phyloP scores from a whole-genome alignment of 2,888 invertebrate genomes.

The Apamea epomidion region DNA sequence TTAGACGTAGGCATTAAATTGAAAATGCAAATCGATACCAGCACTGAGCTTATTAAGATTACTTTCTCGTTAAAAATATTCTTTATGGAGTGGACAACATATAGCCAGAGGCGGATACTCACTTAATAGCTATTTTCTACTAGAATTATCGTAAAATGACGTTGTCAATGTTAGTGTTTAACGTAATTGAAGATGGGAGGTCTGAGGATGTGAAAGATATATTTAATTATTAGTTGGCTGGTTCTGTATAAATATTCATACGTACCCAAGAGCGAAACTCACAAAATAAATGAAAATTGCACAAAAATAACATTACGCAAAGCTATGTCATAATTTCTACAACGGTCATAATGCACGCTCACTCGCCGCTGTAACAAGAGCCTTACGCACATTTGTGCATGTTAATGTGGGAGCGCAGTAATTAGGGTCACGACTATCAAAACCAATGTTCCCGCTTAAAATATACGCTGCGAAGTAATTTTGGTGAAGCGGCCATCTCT shows the following conservation, averaged over 20 bases:
- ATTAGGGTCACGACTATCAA: conserved; percentile 61
- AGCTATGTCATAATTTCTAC: conserved; percentile 28
- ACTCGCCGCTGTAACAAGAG: conserved; percentile 36
- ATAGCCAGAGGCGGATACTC: conserved; percentile 76
- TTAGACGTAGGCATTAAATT: conserved; percentile 66
- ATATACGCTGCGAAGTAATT: conserved; percentile 47
- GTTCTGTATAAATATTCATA: conserved; percentile 8
- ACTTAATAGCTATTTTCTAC: conserved; percentile 78
- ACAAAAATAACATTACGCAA: conserved; percentile 19
- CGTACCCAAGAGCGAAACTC: neutral
- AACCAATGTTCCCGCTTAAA: conserved; percentile 51
- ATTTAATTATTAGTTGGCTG: conserved; percentile 17
- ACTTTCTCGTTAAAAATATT: conserved; percentile 76
- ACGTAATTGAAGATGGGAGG: conserved; percentile 74
- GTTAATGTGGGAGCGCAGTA: conserved; percentile 50
- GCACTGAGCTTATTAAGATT: conserved; percentile 73
- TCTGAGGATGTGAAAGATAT: conserved; percentile 49
- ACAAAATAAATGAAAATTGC: conserved; percentile 15
- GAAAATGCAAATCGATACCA: conserved; percentile 75
- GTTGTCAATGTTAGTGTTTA: conserved; percentile 70
- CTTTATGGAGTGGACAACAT: conserved; percentile 72
- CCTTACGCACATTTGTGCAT: conserved; percentile 44
- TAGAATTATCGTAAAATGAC: conserved; percentile 81
- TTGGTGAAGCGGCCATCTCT: conserved; percentile 16
- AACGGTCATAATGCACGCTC: conserved; percentile 26